Percentiles rank a stretch among this genome's conserved stretches.
These are phyloP conservation scores for Ptilonorhynchus violaceus DNA, from an alignment of 2,113 vertebrate species.

Conservation along the genomic window DNA sequence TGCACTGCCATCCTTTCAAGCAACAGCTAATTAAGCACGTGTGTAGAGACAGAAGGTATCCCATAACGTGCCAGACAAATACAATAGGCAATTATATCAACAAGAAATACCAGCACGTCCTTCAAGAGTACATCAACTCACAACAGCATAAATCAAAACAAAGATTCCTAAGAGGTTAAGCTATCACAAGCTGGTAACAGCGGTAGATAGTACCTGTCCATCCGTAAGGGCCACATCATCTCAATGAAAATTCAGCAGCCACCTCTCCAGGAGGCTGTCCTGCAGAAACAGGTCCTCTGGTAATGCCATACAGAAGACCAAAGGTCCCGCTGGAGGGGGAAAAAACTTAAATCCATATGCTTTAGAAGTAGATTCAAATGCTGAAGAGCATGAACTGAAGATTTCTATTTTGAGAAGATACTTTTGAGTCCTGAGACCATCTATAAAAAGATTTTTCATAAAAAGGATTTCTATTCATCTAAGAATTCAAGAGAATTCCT, in stretches of 20 bases:
- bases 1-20: background rate
- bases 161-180: background rate
- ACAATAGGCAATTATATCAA: background rate
- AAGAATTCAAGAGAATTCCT: background rate
- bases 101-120: background rate
- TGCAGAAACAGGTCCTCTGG: background rate
- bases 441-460: background rate
- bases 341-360: background rate
- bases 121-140: background rate
- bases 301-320: background rate
- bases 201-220: background rate
- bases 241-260: background rate
- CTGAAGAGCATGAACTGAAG: background rate
- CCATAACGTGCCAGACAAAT: background rate
- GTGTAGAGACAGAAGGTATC: background rate
- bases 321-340: background rate
- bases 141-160: background rate
- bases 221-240: accelerated
- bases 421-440: background rate
- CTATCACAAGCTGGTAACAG: background rate
- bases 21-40: background rate
- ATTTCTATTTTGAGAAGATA: background rate
- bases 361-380: background rate
- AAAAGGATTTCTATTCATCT: background rate
- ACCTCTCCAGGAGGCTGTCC: background rate